Evolutionary conservation across 2,113 vertebrate genomes (phyloP).

Genomic region (Pyxicephalus adspersus): DNA sequence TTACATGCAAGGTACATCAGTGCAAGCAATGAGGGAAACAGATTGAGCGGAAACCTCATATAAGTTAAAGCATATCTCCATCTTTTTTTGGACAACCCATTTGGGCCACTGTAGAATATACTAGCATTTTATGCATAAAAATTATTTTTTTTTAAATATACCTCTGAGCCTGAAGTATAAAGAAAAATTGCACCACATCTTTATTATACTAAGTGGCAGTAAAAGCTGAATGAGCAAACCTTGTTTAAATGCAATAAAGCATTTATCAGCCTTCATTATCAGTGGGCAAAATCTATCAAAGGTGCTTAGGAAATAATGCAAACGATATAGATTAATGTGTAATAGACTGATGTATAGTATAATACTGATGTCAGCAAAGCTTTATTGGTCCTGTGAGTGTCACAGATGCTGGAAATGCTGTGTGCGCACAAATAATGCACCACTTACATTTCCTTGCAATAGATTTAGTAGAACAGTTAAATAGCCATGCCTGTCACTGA

Average conservation of each 20-base stretch:
- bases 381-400: constrained; percentile 20
- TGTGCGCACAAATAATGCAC: constrained; percentile 28
- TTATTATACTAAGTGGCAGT: no score
- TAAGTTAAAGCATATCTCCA: no score
- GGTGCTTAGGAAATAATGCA: constrained; percentile 21
- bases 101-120: no score
- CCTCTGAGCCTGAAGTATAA: no score
- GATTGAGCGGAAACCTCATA: no score
- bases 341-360: not conserved
- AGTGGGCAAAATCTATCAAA: constrained; percentile 18
- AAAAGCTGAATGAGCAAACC: not conserved
- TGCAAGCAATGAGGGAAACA: no score
- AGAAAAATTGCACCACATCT: no score
- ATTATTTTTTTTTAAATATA: no score
- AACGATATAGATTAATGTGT: constrained; percentile 1
- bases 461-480: not conserved
- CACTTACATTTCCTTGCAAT: constrained; percentile 21
- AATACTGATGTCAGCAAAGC: constrained; percentile 34
- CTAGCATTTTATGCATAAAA: no score
- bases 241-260: not conserved
- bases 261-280: not conserved
- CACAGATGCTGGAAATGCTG: constrained; percentile 36
- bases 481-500: constrained; percentile 5
- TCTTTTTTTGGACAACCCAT: no score
- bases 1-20: no score